A percentile compares a stretch with the other conserved stretches of the same genome.
phyloP scores from a whole-genome alignment of 2,797 vertebrate genomes.

The Hylomyscus alleni region DNA sequence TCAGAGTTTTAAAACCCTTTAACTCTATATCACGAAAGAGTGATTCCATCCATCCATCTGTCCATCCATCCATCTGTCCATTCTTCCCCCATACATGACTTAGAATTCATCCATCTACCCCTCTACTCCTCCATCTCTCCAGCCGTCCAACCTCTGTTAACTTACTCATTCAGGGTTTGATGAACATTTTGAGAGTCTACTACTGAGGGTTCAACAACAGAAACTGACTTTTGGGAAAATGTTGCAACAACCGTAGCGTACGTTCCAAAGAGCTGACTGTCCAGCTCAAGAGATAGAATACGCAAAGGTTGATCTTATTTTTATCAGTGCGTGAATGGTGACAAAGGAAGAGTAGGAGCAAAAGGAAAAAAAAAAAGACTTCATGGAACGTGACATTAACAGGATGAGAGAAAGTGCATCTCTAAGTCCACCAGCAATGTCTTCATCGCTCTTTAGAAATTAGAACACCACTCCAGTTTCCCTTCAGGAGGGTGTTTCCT shows the following conservation, averaged over 20 bases:
- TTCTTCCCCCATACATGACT: background rate
- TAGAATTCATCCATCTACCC: background rate
- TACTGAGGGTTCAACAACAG: background rate
- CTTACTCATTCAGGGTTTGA: slow-evolving; percentile 16
- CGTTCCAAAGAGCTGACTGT: background rate
- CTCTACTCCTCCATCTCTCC: background rate
- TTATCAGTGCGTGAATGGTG: background rate
- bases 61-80: background rate
- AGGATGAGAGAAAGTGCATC: background rate
- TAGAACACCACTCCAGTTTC: background rate
- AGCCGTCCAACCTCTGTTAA: background rate
- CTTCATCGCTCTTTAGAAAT: background rate
- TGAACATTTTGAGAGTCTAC: background rate
- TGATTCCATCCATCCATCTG: background rate
- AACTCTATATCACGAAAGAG: background rate
- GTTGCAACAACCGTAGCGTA: background rate
- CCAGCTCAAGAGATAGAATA: background rate
- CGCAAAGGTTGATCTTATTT: background rate
- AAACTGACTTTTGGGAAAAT: slow-evolving; percentile 38
- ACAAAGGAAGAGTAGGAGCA: background rate
- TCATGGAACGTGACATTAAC: background rate
- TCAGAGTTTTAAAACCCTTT: slow-evolving; percentile 12
- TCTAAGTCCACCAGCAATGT: background rate
- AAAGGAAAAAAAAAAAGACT: background rate
- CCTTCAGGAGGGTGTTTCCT: background rate